Conservation (phyloP, 2,113 vertebrate genomes). For the Geococcyx californianus region DNA sequence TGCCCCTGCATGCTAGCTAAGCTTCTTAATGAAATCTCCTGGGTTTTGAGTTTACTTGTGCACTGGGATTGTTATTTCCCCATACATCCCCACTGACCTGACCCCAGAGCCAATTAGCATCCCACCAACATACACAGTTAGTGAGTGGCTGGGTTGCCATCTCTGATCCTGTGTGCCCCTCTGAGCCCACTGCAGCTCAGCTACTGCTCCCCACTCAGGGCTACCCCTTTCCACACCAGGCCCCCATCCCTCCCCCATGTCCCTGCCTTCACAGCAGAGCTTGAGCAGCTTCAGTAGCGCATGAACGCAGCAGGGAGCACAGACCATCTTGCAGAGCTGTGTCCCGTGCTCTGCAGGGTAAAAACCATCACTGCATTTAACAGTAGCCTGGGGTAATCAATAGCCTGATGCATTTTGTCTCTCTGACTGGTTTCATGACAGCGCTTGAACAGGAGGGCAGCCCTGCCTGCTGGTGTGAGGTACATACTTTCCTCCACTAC, state of each 20-base stretch:
- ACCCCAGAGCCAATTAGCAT: not conserved
- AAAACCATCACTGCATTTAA: not conserved
- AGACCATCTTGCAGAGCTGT: not conserved
- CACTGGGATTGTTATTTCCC: not conserved
- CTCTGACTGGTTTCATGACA: not conserved
- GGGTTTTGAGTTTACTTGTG: not conserved
- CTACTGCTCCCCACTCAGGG: not conserved
- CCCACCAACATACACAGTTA: fast-evolving
- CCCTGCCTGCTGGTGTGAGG: not conserved
- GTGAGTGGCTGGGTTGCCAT: not conserved
- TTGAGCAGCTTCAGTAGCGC: not conserved
- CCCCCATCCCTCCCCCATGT: not conserved
- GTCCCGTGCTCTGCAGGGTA: not conserved
- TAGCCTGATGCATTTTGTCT: not conserved
- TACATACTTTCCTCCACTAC: not conserved
- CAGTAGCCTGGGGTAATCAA: not conserved
- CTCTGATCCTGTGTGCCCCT: fast-evolving
- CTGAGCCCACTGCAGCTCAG: not conserved
- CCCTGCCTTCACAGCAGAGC: not conserved
- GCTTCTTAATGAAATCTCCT: not conserved
- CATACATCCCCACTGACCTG: fast-evolving
- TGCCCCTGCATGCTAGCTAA: not conserved
- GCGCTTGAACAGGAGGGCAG: not conserved
- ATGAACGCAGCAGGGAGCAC: not conserved
- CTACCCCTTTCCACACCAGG: fast-evolving